Evolutionary conservation across 2,888 invertebrate genomes (phyloP).

Genomic region (Hypomecis atomaria): DNA sequence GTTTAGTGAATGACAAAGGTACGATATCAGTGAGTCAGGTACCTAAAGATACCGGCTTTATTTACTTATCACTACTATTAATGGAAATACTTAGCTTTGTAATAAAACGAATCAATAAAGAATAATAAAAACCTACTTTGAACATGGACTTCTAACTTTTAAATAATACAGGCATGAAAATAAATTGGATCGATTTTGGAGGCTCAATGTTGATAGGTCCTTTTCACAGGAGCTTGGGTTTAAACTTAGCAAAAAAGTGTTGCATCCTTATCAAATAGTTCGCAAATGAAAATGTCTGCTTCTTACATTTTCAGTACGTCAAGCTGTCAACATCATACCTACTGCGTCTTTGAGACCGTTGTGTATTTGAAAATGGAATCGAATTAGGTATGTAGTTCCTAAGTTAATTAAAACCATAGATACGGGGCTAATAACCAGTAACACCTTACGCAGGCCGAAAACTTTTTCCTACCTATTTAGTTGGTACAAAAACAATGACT

Average conservation of each 20-base stretch:
- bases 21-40: slow-evolving; percentile 54
- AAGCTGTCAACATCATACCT: too few species aligned
- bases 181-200: too few species aligned
- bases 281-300: too few species aligned
- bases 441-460: background rate
- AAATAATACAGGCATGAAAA: too few species aligned
- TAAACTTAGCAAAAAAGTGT: too few species aligned
- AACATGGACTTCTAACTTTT: background rate
- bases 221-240: too few species aligned
- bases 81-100: slow-evolving; percentile 5
- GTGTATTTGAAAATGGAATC: background rate
- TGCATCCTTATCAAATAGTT: too few species aligned
- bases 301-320: too few species aligned
- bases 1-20: slow-evolving; percentile 24
- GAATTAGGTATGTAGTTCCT: background rate
- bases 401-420: background rate
- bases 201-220: too few species aligned
- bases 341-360: too few species aligned
- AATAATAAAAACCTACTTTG: background rate
- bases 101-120: background rate
- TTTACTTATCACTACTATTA: slow-evolving; percentile 17
- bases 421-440: background rate
- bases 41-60: slow-evolving; percentile 26
- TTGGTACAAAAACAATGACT: slow-evolving; percentile 18
- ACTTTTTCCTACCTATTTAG: slow-evolving; percentile 16